phyloP scores from a whole-genome alignment of 1,140 invertebrate species.

The Macrotrachela quadricornifera region DNA sequence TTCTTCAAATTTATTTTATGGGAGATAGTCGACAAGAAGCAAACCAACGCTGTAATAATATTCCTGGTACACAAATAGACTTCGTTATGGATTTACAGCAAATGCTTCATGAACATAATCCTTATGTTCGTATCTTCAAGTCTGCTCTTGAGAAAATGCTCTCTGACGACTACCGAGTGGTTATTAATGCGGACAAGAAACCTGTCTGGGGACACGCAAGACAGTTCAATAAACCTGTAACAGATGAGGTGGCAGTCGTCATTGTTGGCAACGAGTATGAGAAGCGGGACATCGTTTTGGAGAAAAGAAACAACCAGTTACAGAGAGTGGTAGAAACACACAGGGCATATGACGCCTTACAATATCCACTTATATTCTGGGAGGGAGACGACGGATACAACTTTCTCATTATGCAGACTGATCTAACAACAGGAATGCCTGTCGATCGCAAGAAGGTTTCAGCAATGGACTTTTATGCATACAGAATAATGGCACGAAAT shows the following conservation, averaged over 20 bases:
- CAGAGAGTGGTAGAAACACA: neutral
- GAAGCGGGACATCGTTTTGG: neutral
- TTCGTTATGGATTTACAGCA: too few relatives aligned
- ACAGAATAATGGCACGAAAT: neutral
- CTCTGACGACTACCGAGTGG: neutral
- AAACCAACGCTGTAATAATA: too few relatives aligned
- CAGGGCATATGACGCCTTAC: neutral
- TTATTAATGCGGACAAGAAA: neutral
- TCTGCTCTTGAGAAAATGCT: neutral
- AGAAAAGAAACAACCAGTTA: neutral
- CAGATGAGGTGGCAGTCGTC: slow-evolving; percentile 20
- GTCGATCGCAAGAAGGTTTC: neutral
- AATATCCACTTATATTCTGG: neutral
- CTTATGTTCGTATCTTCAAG: neutral
- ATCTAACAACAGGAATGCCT: too few relatives aligned
- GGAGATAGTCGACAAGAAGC: neutral
- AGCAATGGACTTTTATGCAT: neutral
- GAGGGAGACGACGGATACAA: neutral
- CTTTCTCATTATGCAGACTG: too few relatives aligned
- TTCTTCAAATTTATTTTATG: slow-evolving; percentile 4
- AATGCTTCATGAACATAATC: too few relatives aligned
- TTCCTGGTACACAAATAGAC: too few relatives aligned
- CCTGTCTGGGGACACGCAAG: slow-evolving; percentile 1
- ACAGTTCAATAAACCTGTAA: slow-evolving; percentile 23
- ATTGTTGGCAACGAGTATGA: slow-evolving; percentile 14